Conservation (phyloP, 2,797 vertebrate genomes). For the Melanogrammus aeglefinus region DNA sequence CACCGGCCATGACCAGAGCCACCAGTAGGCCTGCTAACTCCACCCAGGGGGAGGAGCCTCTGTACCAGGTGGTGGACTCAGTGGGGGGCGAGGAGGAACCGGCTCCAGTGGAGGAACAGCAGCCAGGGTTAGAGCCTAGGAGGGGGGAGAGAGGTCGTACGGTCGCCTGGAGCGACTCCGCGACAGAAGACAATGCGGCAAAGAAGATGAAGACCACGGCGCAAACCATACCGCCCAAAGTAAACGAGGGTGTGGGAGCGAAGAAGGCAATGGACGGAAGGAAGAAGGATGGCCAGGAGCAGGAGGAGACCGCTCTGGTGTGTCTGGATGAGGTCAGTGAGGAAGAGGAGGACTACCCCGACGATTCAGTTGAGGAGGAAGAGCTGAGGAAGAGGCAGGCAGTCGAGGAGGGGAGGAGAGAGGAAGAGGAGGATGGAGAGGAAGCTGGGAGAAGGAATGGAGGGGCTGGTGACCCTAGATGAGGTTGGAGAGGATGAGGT, state of each 20-base stretch:
- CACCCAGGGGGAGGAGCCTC: not conserved
- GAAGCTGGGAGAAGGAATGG: constrained; percentile 28
- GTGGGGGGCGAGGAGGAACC: not conserved
- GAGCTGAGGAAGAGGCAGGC: constrained; percentile 37
- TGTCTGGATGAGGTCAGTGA: constrained; percentile 79
- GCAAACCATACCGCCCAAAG: not conserved
- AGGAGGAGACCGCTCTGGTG: constrained; percentile 43
- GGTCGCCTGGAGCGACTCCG: not conserved
- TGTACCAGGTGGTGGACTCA: not conserved
- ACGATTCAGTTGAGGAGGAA: constrained; percentile 40
- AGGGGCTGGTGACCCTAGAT: constrained; percentile 65
- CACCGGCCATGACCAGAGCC: not conserved
- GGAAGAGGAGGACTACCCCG: constrained; percentile 71
- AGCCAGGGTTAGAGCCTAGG: not conserved
- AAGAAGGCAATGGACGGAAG: not conserved
- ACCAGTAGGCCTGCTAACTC: not conserved
- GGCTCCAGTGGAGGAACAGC: not conserved
- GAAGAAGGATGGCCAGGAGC: not conserved
- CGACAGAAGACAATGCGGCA: not conserved
- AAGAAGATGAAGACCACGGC: not conserved
- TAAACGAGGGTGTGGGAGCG: not conserved
- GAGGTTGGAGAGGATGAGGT: constrained; percentile 61
- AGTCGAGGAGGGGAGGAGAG: not conserved
- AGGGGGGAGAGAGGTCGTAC: not conserved
- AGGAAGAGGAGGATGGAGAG: constrained; percentile 26